Evolutionary conservation across 92 coral and sea anemone species (phyloP).

Genomic region (Virgularia gustaviana): DNA sequence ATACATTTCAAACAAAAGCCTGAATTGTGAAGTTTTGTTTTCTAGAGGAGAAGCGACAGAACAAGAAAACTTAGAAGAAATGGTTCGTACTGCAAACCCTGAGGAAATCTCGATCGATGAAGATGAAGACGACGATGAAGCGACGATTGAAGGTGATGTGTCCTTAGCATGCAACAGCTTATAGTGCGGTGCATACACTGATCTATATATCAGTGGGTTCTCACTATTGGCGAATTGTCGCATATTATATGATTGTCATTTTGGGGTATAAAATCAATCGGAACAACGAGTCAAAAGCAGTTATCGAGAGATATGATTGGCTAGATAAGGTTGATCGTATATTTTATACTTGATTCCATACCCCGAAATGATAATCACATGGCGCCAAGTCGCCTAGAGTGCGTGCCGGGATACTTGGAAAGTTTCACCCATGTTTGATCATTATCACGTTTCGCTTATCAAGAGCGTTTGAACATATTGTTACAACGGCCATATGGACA

Average conservation of each 20-base stretch:
- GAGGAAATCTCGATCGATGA: constrained; percentile 97
- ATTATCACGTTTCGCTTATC: no score
- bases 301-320: no score
- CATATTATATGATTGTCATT: neutral
- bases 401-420: no score
- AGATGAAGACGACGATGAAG: constrained; percentile 85
- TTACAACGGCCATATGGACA: no score
- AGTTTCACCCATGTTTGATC: no score
- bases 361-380: neutral
- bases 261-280: no score
- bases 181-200: neutral
- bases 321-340: no score
- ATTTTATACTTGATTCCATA: no score
- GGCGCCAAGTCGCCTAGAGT: no score
- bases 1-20: no score
- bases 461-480: no score
- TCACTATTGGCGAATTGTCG: neutral
- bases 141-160: constrained; percentile 22
- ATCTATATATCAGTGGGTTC: neutral
- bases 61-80: constrained; percentile 55
- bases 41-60: constrained; percentile 80
- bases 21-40: neutral
- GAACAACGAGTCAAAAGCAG: no score
- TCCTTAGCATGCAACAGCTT: neutral
- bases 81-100: constrained; percentile 71